Evolutionary conservation across 2,888 invertebrate species (phyloP), one percentile per base, ranked within the genome.

Genomic region (Steinernema carpocapsae): DNA sequence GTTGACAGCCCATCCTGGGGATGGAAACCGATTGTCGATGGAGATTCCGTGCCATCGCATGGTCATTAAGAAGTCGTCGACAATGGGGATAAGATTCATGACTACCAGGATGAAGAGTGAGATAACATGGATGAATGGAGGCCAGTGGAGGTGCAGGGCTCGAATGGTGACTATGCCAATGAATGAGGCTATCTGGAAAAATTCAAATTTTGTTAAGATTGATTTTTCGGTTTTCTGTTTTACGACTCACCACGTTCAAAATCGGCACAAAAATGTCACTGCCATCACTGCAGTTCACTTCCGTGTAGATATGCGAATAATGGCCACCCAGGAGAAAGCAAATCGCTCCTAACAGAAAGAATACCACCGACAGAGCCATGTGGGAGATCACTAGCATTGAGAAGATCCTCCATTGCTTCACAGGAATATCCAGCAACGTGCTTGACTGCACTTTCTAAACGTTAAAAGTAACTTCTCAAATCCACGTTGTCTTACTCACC

Each of bases 231-330:
- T n/a, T n/a, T n/a, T n/a, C n/a, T n/a, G 32, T 19, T 71, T 43
- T 14, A 14, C 14, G 43, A 43, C 43, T 43, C 43, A 77, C 77
- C 72, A 77, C 43, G 70, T 78, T 78, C n/a, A 75, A 46, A 37
- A 78, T 72, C 10, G 78, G 77, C 71, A 77, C 73, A n/a, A 52
- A 77, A 43, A 77, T 73, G 46, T 75, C 76, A 12, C 71, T 75
- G 2, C 78, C 78, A 48, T 78, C 77, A 17, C 75, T 72, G 43
- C 78, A 78, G 45, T 78, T 78, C 6, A 78, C 75, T n/a, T 73
- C 72, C 10, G 70, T 70, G 70, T 76, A 78, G 45, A 73, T 71
- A 29, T 70, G 52, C 3, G 77, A 77, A 51, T 71, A 76, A 26
- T 78, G 74, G 14, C 75, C 71, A n/a, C 76, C 74, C 26, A 76